phyloP scores from a whole-genome alignment of 1,140 invertebrate genomes.

The Planococcus citri region DNA sequence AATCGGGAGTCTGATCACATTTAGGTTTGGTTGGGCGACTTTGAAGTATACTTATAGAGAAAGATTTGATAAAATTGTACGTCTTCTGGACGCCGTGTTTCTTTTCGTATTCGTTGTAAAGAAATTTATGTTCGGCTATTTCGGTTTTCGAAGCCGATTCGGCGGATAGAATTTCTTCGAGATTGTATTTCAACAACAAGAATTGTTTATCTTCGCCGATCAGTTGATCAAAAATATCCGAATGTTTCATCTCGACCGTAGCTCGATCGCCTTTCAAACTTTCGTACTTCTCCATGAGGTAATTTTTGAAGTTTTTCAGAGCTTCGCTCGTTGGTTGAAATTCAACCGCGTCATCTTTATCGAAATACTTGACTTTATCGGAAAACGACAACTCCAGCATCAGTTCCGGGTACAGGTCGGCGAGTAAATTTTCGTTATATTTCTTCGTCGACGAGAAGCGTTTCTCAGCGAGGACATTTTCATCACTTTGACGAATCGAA shows the following conservation, averaged over 20 bases:
- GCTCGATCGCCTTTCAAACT: not conserved
- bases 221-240: not conserved
- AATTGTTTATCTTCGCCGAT: not conserved
- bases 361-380: not conserved
- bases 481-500: not conserved
- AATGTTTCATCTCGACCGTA: not conserved
- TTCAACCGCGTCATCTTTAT: not conserved
- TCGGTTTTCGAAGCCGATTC: not conserved
- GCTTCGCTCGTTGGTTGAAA: not conserved
- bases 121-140: conserved; percentile 9
- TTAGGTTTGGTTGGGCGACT: not conserved
- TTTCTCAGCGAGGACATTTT: no score
- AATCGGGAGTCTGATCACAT: not conserved
- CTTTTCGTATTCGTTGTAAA: not conserved
- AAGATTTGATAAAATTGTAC: not conserved
- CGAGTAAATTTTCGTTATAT: not conserved
- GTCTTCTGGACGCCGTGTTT: not conserved
- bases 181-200: not conserved
- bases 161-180: not conserved
- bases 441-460: not conserved
- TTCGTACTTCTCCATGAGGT: conserved; percentile 10
- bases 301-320: conserved; percentile 2
- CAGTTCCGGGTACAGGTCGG: not conserved
- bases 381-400: not conserved
- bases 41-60: not conserved